phyloP scores from a whole-genome alignment of 2,113 vertebrate genomes.

The Atractosteus spatula region DNA sequence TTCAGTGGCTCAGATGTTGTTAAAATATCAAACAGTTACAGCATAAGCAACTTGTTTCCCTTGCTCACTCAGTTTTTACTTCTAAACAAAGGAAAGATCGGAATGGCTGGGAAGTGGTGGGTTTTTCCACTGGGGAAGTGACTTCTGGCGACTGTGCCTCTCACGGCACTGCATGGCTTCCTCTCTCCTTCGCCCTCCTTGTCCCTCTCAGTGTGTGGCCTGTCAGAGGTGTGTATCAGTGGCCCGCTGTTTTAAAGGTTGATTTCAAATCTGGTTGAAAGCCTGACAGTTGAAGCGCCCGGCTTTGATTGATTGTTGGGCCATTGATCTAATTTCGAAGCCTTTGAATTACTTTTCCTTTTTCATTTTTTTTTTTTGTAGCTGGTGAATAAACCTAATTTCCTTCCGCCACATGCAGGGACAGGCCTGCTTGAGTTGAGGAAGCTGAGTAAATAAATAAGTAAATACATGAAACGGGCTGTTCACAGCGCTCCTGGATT shows the following conservation, averaged over 20 bases:
- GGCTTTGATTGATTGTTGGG: conserved; percentile 69
- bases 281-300: conserved; percentile 48
- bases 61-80: too few species aligned
- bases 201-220: conserved; percentile 29
- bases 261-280: conserved; percentile 56
- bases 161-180: too few species aligned
- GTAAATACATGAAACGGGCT: conserved; percentile 50
- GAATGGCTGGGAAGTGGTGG: background rate
- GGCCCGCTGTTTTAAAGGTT: conserved; percentile 67
- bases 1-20: too few species aligned
- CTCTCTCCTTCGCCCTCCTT: conserved; percentile 15
- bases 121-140: background rate
- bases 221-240: conserved; percentile 46
- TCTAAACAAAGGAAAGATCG: too few species aligned
- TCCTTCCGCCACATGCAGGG: conserved; percentile 59
- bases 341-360: conserved; percentile 60
- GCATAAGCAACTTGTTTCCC: too few species aligned
- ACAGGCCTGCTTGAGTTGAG: conserved; percentile 46
- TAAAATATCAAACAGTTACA: too few species aligned
- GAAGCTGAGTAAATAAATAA: conserved; percentile 63
- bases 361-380: conserved; percentile 50
- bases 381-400: conserved; percentile 71
- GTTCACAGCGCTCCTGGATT: conserved; percentile 64
- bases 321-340: conserved; percentile 74
- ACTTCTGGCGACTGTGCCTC: too few species aligned